Evolutionary conservation across 2,113 vertebrate genomes (phyloP).

Genomic region (Anseranas semipalmata): DNA sequence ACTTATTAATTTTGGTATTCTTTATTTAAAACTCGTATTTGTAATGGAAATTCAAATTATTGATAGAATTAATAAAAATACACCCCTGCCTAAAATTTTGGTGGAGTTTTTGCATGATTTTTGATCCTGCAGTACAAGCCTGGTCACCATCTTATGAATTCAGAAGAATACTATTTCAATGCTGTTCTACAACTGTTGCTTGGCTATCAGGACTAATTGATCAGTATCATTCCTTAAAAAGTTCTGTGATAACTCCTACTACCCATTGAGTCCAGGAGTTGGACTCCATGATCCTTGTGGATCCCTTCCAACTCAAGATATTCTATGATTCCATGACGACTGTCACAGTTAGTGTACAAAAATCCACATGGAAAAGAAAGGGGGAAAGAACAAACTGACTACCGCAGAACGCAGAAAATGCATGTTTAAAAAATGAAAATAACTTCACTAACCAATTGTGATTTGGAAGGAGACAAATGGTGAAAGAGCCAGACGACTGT

Average conservation of each 20-base stretch:
- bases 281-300: too few relatives aligned
- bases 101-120: constrained; percentile 52
- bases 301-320: too few relatives aligned
- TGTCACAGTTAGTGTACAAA: constrained; percentile 39
- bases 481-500: not conserved
- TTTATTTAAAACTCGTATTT: constrained; percentile 48
- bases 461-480: constrained; percentile 54
- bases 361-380: constrained; percentile 36
- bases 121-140: constrained; percentile 48
- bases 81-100: constrained; percentile 24
- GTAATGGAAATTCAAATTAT: constrained; percentile 58
- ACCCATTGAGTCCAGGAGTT: not conserved
- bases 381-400: constrained; percentile 49
- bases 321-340: not conserved
- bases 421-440: constrained; percentile 1
- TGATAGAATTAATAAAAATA: constrained; percentile 65
- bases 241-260: constrained; percentile 35
- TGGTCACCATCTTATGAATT: constrained; percentile 49
- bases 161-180: constrained; percentile 53
- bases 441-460: constrained; percentile 35
- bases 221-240: constrained; percentile 29
- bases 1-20: constrained; percentile 41
- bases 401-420: constrained; percentile 37
- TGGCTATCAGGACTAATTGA: constrained; percentile 52
- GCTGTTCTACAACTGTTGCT: constrained; percentile 41